Evolutionary conservation across 2,113 vertebrate species (phyloP).

Genomic region (Lasiurus cinereus): DNA sequence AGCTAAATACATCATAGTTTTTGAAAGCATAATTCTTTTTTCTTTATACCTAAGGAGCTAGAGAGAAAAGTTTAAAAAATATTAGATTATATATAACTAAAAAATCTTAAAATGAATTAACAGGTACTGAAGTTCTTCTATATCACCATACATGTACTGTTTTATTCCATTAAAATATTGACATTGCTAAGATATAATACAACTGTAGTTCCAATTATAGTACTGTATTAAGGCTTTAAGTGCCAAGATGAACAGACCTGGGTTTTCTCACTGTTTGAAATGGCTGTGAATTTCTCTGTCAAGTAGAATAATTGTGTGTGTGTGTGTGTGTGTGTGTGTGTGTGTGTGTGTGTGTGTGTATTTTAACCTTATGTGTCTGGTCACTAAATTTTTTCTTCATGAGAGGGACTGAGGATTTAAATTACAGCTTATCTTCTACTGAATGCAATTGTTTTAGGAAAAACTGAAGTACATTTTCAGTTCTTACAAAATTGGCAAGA

Average conservation of each 20-base stretch:
- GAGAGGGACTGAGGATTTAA: constrained; percentile 28
- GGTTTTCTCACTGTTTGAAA: constrained; percentile 41
- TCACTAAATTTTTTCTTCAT: constrained; percentile 4
- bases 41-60: neutral
- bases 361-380: neutral
- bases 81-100: constrained; percentile 43
- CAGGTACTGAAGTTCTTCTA: neutral
- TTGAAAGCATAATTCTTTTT: constrained; percentile 60
- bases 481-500: constrained; percentile 63
- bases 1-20: constrained; percentile 58
- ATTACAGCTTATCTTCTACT: constrained; percentile 63
- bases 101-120: constrained; percentile 30
- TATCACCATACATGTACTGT: neutral
- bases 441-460: constrained; percentile 62
- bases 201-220: neutral
- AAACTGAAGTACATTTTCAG: constrained; percentile 65
- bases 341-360: neutral
- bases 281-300: neutral
- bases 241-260: constrained; percentile 19
- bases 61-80: constrained; percentile 53
- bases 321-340: neutral
- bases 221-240: constrained; percentile 4
- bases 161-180: constrained; percentile 64
- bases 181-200: neutral
- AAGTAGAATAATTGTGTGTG: neutral